Conservation (phyloP, 2,888 invertebrate genomes). For the Alentia gelatinosa region DNA sequence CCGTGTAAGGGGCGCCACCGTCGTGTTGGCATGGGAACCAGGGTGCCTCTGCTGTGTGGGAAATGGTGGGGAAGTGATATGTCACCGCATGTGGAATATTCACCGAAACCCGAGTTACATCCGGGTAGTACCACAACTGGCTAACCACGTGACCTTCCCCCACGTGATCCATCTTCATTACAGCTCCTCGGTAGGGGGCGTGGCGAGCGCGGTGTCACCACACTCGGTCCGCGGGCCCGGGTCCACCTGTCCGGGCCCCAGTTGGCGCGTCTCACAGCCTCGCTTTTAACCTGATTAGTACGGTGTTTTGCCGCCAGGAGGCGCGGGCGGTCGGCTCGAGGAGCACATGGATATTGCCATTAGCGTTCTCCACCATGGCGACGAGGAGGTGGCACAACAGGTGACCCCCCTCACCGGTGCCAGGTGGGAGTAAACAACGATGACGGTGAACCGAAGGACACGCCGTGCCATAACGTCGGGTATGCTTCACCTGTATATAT, state of each 20-base stretch:
- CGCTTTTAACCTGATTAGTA: neutral
- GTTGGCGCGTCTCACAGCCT: neutral
- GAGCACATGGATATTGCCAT: neutral
- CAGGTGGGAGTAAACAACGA: neutral
- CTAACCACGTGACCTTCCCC: no score
- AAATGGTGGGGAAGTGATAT: neutral
- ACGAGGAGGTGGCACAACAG: neutral
- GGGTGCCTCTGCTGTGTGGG: neutral
- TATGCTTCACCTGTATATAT: no score
- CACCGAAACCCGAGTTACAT: no score
- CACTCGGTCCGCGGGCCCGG: no score
- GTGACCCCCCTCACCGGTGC: neutral
- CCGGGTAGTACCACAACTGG: no score
- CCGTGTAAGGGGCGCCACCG: neutral
- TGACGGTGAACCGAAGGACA: no score
- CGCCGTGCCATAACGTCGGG: no score
- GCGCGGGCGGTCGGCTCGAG: neutral
- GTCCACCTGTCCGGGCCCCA: neutral
- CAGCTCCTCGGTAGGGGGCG: neutral
- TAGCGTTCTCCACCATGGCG: neutral
- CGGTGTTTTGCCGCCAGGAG: neutral
- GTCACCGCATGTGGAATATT: neutral
- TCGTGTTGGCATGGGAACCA: neutral
- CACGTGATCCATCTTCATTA: neutral
- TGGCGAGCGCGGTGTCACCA: neutral